Evolutionary conservation across 2,113 vertebrate genomes (phyloP).

Genomic region (Sclerurus mexicanus): DNA sequence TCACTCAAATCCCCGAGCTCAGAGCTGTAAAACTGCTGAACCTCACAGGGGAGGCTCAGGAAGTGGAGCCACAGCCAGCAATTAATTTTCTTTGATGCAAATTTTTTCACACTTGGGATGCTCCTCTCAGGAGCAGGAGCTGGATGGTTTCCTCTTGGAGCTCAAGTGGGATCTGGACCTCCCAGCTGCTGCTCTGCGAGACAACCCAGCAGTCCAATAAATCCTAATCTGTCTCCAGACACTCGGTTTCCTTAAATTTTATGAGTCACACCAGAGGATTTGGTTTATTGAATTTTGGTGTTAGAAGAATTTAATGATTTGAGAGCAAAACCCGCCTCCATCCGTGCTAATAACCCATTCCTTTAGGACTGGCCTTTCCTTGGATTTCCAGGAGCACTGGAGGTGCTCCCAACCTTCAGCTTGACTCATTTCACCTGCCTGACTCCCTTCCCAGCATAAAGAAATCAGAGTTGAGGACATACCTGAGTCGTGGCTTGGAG

Average conservation of each 20-base stretch:
- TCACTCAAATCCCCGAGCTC: background rate
- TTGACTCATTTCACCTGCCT: background rate
- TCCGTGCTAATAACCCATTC: background rate
- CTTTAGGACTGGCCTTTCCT: background rate
- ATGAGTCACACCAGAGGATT: background rate
- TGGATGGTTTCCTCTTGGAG: background rate
- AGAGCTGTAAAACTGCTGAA: background rate
- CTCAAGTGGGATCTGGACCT: background rate
- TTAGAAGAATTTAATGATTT: background rate
- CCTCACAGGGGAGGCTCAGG: background rate
- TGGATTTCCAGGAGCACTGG: background rate
- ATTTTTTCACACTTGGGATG: background rate
- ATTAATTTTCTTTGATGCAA: background rate
- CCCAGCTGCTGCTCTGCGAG: background rate
- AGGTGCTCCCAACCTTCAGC: background rate
- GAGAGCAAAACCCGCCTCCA: background rate
- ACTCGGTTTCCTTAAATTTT: fast-evolving
- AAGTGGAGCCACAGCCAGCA: background rate
- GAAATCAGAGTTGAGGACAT: background rate
- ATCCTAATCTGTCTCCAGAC: background rate
- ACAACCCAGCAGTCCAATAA: background rate
- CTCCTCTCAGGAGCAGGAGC: fast-evolving
- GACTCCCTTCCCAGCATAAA: background rate
- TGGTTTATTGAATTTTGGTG: background rate
- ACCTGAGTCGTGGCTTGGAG: background rate